Evolutionary conservation across 1,140 invertebrate species (phyloP).

Genomic region (Ctenoplectra terminalis): DNA sequence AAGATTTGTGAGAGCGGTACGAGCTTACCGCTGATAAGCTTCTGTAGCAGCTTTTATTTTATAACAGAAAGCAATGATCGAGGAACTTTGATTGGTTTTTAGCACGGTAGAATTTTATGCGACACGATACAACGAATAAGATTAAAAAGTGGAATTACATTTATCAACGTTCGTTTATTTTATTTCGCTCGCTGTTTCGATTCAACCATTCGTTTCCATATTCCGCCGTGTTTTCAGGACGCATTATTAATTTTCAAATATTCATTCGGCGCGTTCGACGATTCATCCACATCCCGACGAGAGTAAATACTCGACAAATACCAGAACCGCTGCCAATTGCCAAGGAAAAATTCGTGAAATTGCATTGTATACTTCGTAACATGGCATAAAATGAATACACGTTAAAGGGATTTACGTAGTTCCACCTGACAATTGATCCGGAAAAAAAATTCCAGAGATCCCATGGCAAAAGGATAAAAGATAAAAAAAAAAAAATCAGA

Average conservation of each 20-base stretch:
- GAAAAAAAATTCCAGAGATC: no score
- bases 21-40: no score
- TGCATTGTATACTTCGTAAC: not conserved
- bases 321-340: not conserved
- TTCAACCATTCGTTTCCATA: constrained; percentile 5
- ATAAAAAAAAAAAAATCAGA: constrained; percentile 54
- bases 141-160: not conserved
- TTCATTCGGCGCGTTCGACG: constrained; percentile 45
- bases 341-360: constrained; percentile 13
- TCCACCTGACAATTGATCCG: constrained; percentile 37
- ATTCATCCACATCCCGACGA: constrained; percentile 17
- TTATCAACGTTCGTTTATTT: constrained; percentile 7
- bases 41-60: no score
- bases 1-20: no score
- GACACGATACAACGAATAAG: not conserved
- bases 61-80: no score
- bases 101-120: not conserved
- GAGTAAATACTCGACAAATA: constrained; percentile 45
- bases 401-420: not conserved
- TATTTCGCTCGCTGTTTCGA: not conserved
- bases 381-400: not conserved
- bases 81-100: not conserved
- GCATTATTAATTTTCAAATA: constrained; percentile 52
- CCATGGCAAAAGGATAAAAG: no score
- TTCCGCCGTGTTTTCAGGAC: not conserved